Evolutionary conservation across 2,113 vertebrate genomes (phyloP), one percentile per base, ranked within the genome.

Genomic region (Herpailurus yagouaroundi): DNA sequence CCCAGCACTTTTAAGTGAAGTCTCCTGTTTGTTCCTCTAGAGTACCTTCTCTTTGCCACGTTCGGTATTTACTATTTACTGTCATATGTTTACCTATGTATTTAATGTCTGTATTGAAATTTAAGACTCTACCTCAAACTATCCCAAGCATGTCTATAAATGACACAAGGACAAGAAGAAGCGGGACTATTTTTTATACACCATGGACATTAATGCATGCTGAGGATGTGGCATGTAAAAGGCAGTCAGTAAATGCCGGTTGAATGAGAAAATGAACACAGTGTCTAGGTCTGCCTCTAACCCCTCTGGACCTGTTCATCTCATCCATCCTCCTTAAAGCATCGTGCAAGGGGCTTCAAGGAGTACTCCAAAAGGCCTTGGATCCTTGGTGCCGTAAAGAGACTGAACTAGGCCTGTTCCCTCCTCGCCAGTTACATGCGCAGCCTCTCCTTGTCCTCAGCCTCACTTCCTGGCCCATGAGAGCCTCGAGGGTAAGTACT

Each of bases 391-490:
- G 50, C 18, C 12, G 2, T 18, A 48, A 82, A 41, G 74, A 88
- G 82, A 50, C 50, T 16, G 29, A 81, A 33, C 31, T 18, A 57
- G 85, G 41, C 4, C 50, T 55, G 14, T 10, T 8, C 10, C 14
- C 4, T 68, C 50, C 19, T 68, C 8, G 31, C 52, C 50, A 60
- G 16, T 74, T 48, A 29, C 0, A 2, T 4, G 23, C 45, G 8
- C 4, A 10, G 19, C 12, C 19, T 76, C 7, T 41, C 25, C 90
- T 80, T 95, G 87, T 80, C 48, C 50, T 85, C 31, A 82, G 79
- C 68, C 77, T 82, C 13, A 92, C 97, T 96, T 66, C 94, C 85
- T 69, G 95, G 97, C 98, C 98, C 91, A 0, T 25, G 45, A 83
- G 33, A 73, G 23, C 36, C 52, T 16, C 64, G n/a, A 33, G 41